Evolutionary conservation across 2,113 vertebrate species (phyloP).

Genomic region (Burhinus oedicnemus): DNA sequence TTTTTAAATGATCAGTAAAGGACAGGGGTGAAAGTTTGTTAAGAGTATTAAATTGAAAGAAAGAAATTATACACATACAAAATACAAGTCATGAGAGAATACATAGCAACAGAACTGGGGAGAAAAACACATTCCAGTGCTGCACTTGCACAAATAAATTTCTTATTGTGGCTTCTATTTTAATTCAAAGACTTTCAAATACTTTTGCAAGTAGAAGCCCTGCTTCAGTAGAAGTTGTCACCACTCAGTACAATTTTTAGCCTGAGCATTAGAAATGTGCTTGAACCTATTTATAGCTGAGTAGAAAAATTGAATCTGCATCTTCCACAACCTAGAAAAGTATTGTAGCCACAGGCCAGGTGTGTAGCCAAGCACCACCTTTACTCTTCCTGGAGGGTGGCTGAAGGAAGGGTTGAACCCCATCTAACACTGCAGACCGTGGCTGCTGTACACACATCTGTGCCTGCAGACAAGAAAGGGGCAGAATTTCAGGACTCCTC

Average conservation of each 20-base stretch:
- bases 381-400: background rate
- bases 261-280: background rate
- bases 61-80: background rate
- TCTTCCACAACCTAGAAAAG: background rate
- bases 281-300: background rate
- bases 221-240: background rate
- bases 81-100: background rate
- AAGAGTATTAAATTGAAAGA: background rate
- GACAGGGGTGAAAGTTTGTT: background rate
- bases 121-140: background rate
- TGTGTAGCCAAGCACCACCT: too few relatives aligned
- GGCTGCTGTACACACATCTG: too few relatives aligned
- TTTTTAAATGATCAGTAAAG: background rate
- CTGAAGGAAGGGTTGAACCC: background rate
- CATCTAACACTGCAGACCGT: background rate
- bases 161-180: background rate
- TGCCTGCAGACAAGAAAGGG: background rate
- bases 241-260: background rate
- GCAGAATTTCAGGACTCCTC: background rate
- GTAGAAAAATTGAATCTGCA: background rate
- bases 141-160: background rate
- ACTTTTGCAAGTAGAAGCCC: background rate
- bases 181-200: background rate
- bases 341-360: background rate
- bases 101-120: background rate